Conservation (phyloP, 2,113 vertebrate genomes). For the Perca flavescens region DNA sequence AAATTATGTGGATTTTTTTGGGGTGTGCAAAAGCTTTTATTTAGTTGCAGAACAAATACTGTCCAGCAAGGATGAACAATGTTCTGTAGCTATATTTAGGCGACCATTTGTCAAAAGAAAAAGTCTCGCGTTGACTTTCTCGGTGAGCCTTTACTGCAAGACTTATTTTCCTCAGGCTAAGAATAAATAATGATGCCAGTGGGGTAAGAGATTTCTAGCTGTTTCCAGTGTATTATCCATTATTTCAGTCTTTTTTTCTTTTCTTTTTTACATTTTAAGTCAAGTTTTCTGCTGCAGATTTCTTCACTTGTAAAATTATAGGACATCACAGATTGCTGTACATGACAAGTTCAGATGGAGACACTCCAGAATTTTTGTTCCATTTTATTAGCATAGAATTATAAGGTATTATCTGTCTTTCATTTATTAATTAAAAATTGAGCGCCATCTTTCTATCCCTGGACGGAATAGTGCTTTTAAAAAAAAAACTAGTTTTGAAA, state of each 20-base stretch:
- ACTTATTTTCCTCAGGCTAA: background rate
- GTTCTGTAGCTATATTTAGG: conserved; percentile 32
- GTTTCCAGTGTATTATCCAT: background rate
- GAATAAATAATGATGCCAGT: conserved; percentile 8
- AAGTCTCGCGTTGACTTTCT: conserved; percentile 2
- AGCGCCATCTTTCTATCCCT: conserved; percentile 5
- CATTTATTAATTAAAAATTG: conserved; percentile 28
- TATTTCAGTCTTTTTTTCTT: background rate
- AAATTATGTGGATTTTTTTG: too few species aligned
- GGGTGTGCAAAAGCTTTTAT: conserved; percentile 27
- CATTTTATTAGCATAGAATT: background rate
- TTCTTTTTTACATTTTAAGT: background rate
- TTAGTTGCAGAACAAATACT: conserved; percentile 44
- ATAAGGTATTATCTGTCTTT: conserved; percentile 16
- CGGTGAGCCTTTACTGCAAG: conserved; percentile 11
- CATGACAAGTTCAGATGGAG: background rate
- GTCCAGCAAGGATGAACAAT: conserved; percentile 8
- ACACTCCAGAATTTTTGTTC: background rate
- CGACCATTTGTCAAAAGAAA: conserved; percentile 36
- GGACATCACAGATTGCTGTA: background rate
- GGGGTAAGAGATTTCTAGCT: background rate
- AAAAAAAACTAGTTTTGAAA: conserved; percentile 33
- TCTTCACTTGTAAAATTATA: background rate
- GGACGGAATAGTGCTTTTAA: conserved; percentile 10
- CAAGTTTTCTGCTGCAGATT: background rate